phyloP scores from a whole-genome alignment of 2,113 vertebrate genomes.

The Centropus unirufus region DNA sequence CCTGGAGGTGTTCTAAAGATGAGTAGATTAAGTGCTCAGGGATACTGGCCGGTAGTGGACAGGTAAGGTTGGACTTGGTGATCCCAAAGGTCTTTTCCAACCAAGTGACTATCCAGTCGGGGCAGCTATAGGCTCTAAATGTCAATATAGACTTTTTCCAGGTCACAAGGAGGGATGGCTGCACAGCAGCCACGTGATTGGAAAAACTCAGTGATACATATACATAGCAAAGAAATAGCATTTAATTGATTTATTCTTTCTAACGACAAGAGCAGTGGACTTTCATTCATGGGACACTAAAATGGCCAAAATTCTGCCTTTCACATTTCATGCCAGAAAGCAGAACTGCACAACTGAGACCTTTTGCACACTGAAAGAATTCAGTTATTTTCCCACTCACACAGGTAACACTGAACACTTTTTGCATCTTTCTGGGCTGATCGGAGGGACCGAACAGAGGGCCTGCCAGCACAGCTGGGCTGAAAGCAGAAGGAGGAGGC shows the following conservation, averaged over 20 bases:
- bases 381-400: slow-evolving; percentile 16
- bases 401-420: not conserved
- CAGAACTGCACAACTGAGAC: not conserved
- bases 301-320: not conserved
- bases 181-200: not conserved
- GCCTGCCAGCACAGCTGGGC: slow-evolving; percentile 34
- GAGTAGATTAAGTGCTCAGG: too few relatives aligned
- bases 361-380: not conserved
- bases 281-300: not conserved
- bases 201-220: not conserved
- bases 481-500: not conserved
- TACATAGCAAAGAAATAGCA: not conserved
- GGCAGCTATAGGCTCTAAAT: not conserved
- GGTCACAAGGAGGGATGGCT: not conserved
- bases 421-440: not conserved
- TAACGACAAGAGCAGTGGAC: not conserved
- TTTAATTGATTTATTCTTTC: not conserved
- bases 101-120: too few relatives aligned
- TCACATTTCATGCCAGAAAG: not conserved
- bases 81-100: too few relatives aligned
- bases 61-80: too few relatives aligned
- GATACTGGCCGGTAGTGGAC: too few relatives aligned
- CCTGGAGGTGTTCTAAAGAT: too few relatives aligned
- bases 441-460: not conserved
- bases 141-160: not conserved